Evolutionary conservation across 2,113 vertebrate species (phyloP).

Genomic region (Lampris megalopsis): DNA sequence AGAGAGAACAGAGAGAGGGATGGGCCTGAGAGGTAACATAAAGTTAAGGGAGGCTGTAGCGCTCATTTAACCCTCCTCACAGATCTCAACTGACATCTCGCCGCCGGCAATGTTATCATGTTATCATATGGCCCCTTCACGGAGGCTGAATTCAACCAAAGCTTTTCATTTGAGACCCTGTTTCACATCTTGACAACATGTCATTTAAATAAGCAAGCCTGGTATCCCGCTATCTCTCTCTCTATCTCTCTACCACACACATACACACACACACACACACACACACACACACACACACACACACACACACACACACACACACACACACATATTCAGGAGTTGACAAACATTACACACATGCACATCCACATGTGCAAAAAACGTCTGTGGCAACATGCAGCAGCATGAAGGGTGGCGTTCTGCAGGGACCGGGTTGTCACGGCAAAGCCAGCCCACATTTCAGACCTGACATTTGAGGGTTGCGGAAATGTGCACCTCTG

Average conservation of each 20-base stretch:
- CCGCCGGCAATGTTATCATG: background rate
- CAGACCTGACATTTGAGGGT: constrained; percentile 56
- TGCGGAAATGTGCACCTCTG: constrained; percentile 60
- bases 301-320: constrained; percentile 10
- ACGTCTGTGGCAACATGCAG: too few species aligned
- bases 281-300: background rate
- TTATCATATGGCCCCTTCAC: background rate
- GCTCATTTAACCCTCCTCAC: background rate
- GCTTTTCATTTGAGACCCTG: constrained; percentile 26
- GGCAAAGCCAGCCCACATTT: constrained; percentile 36
- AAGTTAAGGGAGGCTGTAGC: background rate
- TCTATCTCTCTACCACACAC: too few species aligned
- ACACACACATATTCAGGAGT: background rate
- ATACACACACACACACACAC: too few species aligned
- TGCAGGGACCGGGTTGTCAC: background rate
- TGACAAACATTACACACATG: background rate
- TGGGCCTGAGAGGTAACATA: background rate
- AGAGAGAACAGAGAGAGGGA: too few species aligned
- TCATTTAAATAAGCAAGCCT: constrained; percentile 27
- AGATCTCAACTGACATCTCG: background rate
- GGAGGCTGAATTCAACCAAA: background rate
- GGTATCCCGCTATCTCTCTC: too few species aligned
- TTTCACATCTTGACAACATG: constrained; percentile 8
- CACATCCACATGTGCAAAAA: background rate
- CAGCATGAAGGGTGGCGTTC: too few species aligned